Base-by-base conservation (phyloP, 2,888 invertebrate genomes). In the Xylophagus ater region DNA sequence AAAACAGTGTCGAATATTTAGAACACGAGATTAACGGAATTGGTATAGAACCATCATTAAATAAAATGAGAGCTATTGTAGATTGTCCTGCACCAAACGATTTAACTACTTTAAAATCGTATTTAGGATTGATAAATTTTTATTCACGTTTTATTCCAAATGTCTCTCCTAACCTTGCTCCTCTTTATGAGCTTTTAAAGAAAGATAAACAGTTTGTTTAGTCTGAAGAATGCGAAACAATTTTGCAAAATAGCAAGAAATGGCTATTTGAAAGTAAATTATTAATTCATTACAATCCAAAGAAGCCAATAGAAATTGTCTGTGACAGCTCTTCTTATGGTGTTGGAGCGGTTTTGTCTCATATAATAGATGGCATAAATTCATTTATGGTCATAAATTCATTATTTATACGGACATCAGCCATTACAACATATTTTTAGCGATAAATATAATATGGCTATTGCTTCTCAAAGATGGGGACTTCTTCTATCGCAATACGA, bases 371-470 rank as follows among this genome's bases (percentile, higher is more conserved):
- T 32, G 40, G 40, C 10, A 40, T 37, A 43, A 47, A 19, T 65
- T 57, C 43, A 23, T 66, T 3, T 59, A 51, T 46, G 66, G 65
- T 4, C 34, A 45, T 6, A 32, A 40, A 10, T 51, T 53, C 36
- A 32, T 17, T 2, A 37, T 52, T 6, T 33, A 44, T 21, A 49
- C 47, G 6, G 51, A 53, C 46, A 44, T 30, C 36, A 46, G 17
- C 41, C 51, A 4, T 25, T 52, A 4, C 36, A 43, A 28, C 37
- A 41, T 3, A 49, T 53, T 14, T 48, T 52, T 14, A 26, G 49
- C 42, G 10, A 42, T 38, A 33, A 37, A 44, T 5, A 23, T 39
- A 6, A 26, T 35, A n/a, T n/a, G 14, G 30, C 40, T 24, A 42
- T 47, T 8, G 42, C 46, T 1, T 21, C 39, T 3, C 30, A 24